Percentiles rank a stretch among this genome's conserved stretches.
Evolutionary conservation across 2,888 invertebrate genomes (phyloP).

Genomic region (Drosophila paracracens): DNA sequence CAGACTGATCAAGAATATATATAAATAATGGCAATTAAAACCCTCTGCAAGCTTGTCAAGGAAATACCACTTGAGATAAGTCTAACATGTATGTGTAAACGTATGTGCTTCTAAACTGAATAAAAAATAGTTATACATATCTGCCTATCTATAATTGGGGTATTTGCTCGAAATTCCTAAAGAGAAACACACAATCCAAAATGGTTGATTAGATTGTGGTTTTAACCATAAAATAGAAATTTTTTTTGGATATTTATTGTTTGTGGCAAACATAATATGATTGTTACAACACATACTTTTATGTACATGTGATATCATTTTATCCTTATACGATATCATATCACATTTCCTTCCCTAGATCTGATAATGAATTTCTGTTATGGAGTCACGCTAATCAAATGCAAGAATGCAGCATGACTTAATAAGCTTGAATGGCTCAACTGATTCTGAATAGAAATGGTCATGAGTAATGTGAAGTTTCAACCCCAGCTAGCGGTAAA

Average conservation of each 20-base stretch:
- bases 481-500: slow-evolving; percentile 8
- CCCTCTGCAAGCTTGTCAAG: not conserved
- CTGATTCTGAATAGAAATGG: slow-evolving; percentile 30
- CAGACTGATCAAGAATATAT: not conserved
- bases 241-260: not conserved
- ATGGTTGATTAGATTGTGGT: not conserved
- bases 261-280: not conserved
- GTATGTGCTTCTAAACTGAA: not conserved
- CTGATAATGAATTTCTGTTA: not conserved
- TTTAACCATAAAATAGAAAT: not conserved
- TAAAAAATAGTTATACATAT: not conserved
- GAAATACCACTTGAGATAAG: not conserved
- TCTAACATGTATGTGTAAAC: not conserved
- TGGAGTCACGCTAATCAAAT: slow-evolving; percentile 13
- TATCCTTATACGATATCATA: not conserved
- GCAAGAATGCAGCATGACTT: slow-evolving; percentile 18
- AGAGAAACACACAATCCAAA: not conserved
- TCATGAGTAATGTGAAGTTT: slow-evolving; percentile 36
- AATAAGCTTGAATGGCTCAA: slow-evolving; percentile 30
- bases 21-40: not conserved
- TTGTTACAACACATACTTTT: not conserved
- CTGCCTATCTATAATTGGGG: not conserved
- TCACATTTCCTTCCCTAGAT: too few species aligned
- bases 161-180: not conserved
- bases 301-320: not conserved